phyloP scores from a whole-genome alignment of 2,888 invertebrate species.

The Protophormia terraenovae region DNA sequence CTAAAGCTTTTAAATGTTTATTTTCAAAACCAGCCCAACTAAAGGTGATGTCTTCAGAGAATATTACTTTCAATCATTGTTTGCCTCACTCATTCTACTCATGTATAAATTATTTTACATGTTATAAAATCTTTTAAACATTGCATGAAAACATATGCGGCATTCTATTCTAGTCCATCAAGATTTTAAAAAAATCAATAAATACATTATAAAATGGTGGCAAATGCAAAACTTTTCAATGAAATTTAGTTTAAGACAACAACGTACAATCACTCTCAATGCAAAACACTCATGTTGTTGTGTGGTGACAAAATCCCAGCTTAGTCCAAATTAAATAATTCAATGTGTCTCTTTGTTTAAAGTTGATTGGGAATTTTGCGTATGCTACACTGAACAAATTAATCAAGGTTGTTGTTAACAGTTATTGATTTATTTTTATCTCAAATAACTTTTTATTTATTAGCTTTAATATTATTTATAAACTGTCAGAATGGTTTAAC shows the following conservation, averaged over 20 bases:
- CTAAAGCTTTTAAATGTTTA: too few relatives aligned
- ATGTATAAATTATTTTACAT: not conserved
- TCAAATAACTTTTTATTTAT: not conserved
- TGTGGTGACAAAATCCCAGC: conserved; percentile 41
- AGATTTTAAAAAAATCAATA: conserved; percentile 54
- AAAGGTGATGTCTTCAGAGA: too few relatives aligned
- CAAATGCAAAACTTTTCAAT: conserved; percentile 19
- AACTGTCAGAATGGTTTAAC: too few relatives aligned
- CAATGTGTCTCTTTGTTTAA: conserved; percentile 21
- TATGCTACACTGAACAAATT: not conserved
- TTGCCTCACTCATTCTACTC: not conserved
- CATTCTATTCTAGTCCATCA: conserved; percentile 32
- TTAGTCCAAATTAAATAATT: conserved; percentile 47
- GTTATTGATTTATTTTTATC: not conserved
- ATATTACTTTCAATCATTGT: too few relatives aligned
- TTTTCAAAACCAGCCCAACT: too few relatives aligned
- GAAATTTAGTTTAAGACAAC: conserved; percentile 26
- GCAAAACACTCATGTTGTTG: not conserved
- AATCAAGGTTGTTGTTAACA: not conserved
- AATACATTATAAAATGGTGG: not conserved
- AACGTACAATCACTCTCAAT: not conserved
- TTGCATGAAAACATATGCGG: not conserved
- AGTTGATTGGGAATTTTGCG: not conserved
- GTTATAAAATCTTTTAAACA: not conserved
- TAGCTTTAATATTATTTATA: too few relatives aligned